Evolutionary conservation across 2,113 vertebrate genomes (phyloP), one percentile per base, ranked within the genome.

Genomic region (Turdus rufiventris): DNA sequence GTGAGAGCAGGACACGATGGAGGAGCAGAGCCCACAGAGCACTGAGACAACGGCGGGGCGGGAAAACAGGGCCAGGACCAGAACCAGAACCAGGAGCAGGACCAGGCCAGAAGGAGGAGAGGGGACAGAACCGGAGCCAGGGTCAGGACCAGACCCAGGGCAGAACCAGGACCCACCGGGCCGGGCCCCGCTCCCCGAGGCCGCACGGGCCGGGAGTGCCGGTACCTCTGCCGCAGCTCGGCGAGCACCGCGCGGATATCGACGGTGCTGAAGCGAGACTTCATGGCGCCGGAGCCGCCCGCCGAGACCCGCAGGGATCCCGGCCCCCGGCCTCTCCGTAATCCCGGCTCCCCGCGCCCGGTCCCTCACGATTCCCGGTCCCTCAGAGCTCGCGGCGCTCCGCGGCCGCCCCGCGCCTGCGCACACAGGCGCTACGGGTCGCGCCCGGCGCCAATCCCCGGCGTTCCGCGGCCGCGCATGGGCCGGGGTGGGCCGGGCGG

Each of bases 241-340:
- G 98, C 98, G 51, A 99, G 98, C 34, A 98, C 98, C 2, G 99
- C 99, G 54, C 99, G 97, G 87, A 99, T 98, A 9, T 99, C 99
- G 79, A 99, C 72, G 8, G 99, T 99, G 89, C 98, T 98, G 94
- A 99, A 99, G 31, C 99, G 98, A 12, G 97, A 98, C 97, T 99
- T 99, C 99, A 99, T 99, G 80, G 67, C 21, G 14, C 82, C 66
- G 14, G 68, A 36, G 6, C 15, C 42, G 33, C 38, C 26, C 38
- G 12, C 45, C 45, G 36, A 58, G 45, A 33, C 14, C 38, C 47
- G 1, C 33, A 3, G n/a, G 23, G 50, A 15, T 7, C 47, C 28
- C 48, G 47, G 33, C 20, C 9, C 26, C 24, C 47, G 56, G 18
- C 1, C 28, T 42, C n/a, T 12, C 62, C 5, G 25, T 1, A 2